Percentiles rank a stretch among this genome's conserved stretches.
phyloP scores from a whole-genome alignment of 2,888 invertebrate genomes.

The Hirtodrosophila cameraria region DNA sequence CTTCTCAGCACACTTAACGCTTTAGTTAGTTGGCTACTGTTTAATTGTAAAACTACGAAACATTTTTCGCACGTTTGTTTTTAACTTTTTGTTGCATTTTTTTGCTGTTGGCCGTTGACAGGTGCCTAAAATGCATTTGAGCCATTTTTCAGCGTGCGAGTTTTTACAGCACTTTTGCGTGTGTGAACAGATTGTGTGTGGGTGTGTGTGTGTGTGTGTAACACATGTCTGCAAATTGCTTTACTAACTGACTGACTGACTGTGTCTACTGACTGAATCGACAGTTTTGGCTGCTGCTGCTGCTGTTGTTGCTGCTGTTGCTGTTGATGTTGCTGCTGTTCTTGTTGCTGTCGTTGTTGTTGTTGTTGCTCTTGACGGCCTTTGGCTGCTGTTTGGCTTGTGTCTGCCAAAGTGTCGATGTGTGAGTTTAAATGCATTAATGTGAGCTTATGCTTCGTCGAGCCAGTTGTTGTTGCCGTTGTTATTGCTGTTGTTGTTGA shows the following conservation, averaged over 20 bases:
- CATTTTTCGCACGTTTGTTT: conserved; percentile 44
- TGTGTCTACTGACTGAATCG: conserved; percentile 52
- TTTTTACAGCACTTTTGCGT: conserved; percentile 26
- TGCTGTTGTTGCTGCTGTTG: conserved; percentile 39
- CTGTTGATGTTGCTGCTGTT: conserved; percentile 63
- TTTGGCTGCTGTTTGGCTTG: conserved; percentile 72
- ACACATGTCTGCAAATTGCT: conserved; percentile 76
- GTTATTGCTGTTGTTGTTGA: conserved; percentile 55
- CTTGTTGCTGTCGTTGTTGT: conserved; percentile 32
- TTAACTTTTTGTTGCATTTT: conserved; percentile 10
- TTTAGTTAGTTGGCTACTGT: conserved; percentile 57
- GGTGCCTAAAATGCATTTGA: conserved; percentile 63
- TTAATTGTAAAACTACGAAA: conserved; percentile 53
- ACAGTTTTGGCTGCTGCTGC: conserved; percentile 39
- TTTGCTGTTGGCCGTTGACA: conserved; percentile 35
- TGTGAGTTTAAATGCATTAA: conserved; percentile 68
- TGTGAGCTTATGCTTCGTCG: conserved; percentile 61
- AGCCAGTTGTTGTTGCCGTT: conserved; percentile 18
- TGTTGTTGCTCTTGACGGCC: conserved; percentile 35
- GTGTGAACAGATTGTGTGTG: conserved; percentile 10
- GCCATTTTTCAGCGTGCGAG: conserved; percentile 48
- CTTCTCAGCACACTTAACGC: conserved; percentile 47
- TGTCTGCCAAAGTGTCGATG: conserved; percentile 70
- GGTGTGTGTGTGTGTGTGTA: conserved; percentile 33
- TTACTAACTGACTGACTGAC: conserved; percentile 70